These are phyloP conservation scores for Pollimyrus isidori DNA, from an alignment of 2,113 vertebrate species.

Conservation along the genomic window DNA sequence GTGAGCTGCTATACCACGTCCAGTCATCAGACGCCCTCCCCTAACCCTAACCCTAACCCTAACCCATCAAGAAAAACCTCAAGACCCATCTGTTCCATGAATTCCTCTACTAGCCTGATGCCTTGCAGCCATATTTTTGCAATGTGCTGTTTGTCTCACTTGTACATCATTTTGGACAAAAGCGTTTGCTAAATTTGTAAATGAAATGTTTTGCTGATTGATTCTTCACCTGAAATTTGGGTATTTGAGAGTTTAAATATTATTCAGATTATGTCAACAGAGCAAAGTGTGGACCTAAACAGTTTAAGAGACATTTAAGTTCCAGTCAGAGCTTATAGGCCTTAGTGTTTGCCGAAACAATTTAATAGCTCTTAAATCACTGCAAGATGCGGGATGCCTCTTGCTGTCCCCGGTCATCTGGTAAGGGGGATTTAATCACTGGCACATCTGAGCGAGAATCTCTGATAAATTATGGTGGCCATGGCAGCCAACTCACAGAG, in stretches of 20 bases:
- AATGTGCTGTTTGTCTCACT: background rate
- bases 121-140: background rate
- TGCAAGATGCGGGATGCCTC: background rate
- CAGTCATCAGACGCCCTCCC: background rate
- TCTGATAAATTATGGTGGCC: conserved; percentile 56
- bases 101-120: background rate
- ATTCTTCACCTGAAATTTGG: background rate
- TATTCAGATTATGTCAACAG: background rate
- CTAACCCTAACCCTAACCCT: too few relatives aligned
- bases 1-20: background rate
- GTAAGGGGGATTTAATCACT: conserved; percentile 59
- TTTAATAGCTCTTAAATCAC: background rate
- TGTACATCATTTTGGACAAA: background rate
- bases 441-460: conserved; percentile 41
- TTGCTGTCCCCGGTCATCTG: conserved; percentile 10
- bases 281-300: background rate
- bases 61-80: background rate
- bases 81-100: background rate
- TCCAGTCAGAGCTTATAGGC: background rate
- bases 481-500: conserved; percentile 29
- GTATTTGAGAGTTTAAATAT: background rate
- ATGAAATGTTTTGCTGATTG: background rate
- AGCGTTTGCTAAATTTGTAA: background rate
- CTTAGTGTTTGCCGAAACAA: background rate
- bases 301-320: background rate